Evolutionary conservation across 2,113 vertebrate species (phyloP).

Genomic region (Xenopus borealis): DNA sequence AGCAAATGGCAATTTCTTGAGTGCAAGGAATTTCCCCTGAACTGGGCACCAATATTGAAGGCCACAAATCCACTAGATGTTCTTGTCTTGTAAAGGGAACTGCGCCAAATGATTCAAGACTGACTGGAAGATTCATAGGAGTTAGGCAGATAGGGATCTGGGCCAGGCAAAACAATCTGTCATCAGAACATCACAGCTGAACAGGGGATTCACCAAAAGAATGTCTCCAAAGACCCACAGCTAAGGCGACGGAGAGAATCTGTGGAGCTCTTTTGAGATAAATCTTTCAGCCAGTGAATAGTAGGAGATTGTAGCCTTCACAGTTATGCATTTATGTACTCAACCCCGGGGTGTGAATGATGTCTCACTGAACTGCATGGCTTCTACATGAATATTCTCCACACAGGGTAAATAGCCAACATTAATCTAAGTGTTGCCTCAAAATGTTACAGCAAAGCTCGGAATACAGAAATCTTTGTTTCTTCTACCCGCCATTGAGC

Average conservation of each 20-base stretch:
- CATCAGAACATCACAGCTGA: slow-evolving; percentile 14
- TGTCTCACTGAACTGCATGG: slow-evolving; percentile 7
- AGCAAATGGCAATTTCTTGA: no score
- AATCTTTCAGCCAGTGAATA: slow-evolving; percentile 32
- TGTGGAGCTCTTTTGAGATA: not conserved
- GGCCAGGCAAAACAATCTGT: slow-evolving; percentile 18
- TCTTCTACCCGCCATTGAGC: no score
- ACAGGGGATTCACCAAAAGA: not conserved
- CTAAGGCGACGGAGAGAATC: slow-evolving; percentile 2
- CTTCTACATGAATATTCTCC: not conserved
- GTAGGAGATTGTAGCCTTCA: slow-evolving; percentile 5
- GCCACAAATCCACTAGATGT: no score
- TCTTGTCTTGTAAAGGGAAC: not conserved
- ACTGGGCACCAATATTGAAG: not conserved
- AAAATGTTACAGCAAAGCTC: no score
- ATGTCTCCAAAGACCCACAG: slow-evolving; percentile 1
- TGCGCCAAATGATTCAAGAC: not conserved
- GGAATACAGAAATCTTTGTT: no score
- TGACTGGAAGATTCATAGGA: not conserved
- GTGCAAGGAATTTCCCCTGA: not conserved
- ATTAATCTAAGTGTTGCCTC: slow-evolving; percentile 20
- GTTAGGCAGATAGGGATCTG: not conserved
- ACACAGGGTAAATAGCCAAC: slow-evolving; percentile 14
- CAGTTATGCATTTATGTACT: not conserved
- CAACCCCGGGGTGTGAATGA: slow-evolving; percentile 16